phyloP scores from a whole-genome alignment of 1,140 invertebrate species.

The Diachasma alloeum region DNA sequence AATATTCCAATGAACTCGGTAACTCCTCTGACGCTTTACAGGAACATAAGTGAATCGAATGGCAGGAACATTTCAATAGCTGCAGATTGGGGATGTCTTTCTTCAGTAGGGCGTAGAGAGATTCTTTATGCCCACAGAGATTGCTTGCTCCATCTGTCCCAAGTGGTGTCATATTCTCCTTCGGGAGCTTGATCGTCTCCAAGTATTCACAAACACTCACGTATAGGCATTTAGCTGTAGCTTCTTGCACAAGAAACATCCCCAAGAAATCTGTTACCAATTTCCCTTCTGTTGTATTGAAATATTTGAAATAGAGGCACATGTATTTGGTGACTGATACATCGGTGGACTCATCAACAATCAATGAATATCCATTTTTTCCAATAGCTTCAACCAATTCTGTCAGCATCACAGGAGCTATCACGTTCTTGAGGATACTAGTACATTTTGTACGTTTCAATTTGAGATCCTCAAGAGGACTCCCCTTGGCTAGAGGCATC shows the following conservation, averaged over 20 bases:
- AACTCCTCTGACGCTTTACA: conserved; percentile 36
- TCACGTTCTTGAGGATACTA: conserved; percentile 30
- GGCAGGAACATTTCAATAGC: conserved; percentile 33
- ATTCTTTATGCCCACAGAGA: conserved; percentile 34
- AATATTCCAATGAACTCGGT: conserved; percentile 36
- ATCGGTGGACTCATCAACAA: conserved; percentile 47
- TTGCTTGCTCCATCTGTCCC: conserved; percentile 47
- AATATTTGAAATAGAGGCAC: conserved; percentile 50
- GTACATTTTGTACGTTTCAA: conserved; percentile 38
- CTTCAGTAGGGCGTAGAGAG: conserved; percentile 33
- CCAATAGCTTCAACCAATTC: conserved; percentile 34
- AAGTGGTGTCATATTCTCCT: conserved; percentile 46
- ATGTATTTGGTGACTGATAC: conserved; percentile 43
- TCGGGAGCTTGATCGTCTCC: conserved; percentile 17
- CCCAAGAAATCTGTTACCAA: conserved; percentile 44
- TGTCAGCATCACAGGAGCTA: conserved; percentile 26
- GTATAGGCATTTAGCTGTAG: conserved; percentile 20
- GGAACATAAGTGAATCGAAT: conserved; percentile 37
- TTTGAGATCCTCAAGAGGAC: conserved; percentile 13
- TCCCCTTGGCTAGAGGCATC: conserved; percentile 26
- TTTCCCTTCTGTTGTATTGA: conserved; percentile 33
- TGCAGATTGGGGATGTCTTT: conserved; percentile 28
- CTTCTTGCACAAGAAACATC: conserved; percentile 31
- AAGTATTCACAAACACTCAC: conserved; percentile 4
- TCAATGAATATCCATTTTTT: conserved; percentile 30